Conservation (phyloP, 2,113 vertebrate species). For the Cairina moschata region DNA sequence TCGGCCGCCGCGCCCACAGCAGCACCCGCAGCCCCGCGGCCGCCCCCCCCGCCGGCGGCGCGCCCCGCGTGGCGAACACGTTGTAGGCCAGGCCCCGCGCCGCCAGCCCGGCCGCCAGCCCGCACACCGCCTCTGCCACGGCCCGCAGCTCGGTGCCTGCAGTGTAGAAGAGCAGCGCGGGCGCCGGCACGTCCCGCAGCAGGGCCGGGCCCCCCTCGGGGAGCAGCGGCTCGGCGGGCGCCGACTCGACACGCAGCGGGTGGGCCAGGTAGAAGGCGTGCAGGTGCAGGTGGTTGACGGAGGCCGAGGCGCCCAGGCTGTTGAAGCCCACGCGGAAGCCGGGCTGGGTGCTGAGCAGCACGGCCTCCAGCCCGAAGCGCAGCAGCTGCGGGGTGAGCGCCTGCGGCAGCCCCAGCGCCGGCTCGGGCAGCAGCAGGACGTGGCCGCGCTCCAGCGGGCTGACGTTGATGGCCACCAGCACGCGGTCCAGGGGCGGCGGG, state of each 20-base stretch:
- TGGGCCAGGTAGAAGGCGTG: slow-evolving; percentile 87
- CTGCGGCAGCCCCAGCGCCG: slow-evolving; percentile 79
- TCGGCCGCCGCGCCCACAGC: slow-evolving; percentile 84
- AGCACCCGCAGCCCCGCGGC: slow-evolving; percentile 77
- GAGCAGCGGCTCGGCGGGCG: slow-evolving; percentile 69
- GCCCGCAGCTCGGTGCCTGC: slow-evolving; percentile 48
- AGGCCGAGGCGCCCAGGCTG: slow-evolving; percentile 87
- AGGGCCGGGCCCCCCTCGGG: slow-evolving; percentile 68
- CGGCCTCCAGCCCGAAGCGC: slow-evolving; percentile 77
- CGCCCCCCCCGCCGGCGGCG: slow-evolving; percentile 42
- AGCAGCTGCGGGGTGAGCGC: slow-evolving; percentile 75
- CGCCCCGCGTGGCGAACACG: slow-evolving; percentile 86
- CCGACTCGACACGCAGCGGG: slow-evolving; percentile 80
- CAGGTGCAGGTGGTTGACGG: slow-evolving; percentile 92
- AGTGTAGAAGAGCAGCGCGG: slow-evolving; percentile 86
- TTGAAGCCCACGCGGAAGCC: slow-evolving; percentile 93
- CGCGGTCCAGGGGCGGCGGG: neutral
- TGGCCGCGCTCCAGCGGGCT: slow-evolving; percentile 92
- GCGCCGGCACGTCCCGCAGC: slow-evolving; percentile 74
- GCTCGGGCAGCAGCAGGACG: slow-evolving; percentile 87
- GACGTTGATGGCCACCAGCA: slow-evolving; percentile 85
- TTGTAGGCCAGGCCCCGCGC: slow-evolving; percentile 85
- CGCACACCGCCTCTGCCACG: slow-evolving; percentile 70
- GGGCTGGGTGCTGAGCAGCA: slow-evolving; percentile 85
- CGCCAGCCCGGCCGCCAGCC: slow-evolving; percentile 80